Conservation (phyloP, 2,797 vertebrate species). For the Esox masquinongy region DNA sequence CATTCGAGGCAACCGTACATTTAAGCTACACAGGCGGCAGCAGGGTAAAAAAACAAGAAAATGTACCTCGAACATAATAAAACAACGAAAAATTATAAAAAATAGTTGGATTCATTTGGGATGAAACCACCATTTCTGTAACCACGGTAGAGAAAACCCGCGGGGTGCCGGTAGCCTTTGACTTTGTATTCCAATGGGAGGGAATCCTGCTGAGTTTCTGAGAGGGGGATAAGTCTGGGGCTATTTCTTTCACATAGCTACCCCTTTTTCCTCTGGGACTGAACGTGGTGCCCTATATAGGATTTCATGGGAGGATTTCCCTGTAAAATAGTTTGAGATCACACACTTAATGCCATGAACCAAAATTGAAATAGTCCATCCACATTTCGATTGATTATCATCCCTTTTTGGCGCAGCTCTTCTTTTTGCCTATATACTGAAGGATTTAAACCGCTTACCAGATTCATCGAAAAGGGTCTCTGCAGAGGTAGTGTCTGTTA, state of each 20-base stretch:
- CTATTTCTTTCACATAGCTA: conserved; percentile 23
- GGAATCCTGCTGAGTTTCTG: conserved; percentile 68
- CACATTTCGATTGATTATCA: neutral
- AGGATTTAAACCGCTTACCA: neutral
- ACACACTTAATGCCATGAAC: neutral
- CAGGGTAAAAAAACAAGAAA: conserved; percentile 61
- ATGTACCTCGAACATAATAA: conserved; percentile 48
- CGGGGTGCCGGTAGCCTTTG: conserved; percentile 43
- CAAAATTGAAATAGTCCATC: neutral
- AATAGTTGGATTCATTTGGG: conserved; percentile 60
- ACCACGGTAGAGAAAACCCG: conserved; percentile 26
- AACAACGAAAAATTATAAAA: conserved; percentile 61
- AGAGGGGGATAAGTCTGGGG: conserved; percentile 56
- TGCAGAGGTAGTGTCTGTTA: neutral
- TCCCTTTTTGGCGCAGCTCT: conserved; percentile 3
- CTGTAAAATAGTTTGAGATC: neutral
- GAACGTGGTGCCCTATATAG: conserved; percentile 42
- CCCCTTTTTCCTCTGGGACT: neutral
- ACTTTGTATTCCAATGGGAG: conserved; percentile 62
- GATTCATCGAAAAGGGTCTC: neutral
- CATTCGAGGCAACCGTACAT: conserved; percentile 8
- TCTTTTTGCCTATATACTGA: neutral
- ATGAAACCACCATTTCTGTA: conserved; percentile 51
- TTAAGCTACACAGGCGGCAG: conserved; percentile 46
- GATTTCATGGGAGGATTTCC: conserved; percentile 47